Percentiles rank a stretch among this genome's conserved stretches.
Evolutionary conservation across 2,888 invertebrate genomes (phyloP).

Genomic region (Ptilodon capucinus): DNA sequence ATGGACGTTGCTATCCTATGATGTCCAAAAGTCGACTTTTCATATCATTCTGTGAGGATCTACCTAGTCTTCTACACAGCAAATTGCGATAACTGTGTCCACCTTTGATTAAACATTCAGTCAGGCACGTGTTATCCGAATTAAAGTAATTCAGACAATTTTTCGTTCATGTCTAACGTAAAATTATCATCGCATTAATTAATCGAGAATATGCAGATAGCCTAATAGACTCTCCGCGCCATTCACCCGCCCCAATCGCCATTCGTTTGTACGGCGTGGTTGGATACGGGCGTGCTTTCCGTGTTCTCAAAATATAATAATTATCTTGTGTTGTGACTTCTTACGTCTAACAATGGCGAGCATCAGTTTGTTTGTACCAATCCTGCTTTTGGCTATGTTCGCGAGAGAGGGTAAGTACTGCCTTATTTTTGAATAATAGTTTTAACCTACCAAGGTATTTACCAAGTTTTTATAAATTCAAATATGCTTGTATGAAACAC

Average conservation of each 20-base stretch:
- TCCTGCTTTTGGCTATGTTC: conserved; percentile 66
- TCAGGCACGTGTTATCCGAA: too few species aligned
- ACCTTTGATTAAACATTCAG: too few species aligned
- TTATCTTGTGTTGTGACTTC: conserved; percentile 20
- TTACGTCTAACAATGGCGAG: conserved; percentile 59
- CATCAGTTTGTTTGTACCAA: conserved; percentile 61
- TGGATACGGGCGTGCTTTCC: conserved; percentile 46
- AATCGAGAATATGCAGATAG: not conserved
- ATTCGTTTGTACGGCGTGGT: conserved; percentile 56
- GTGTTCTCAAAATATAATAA: conserved; percentile 24
- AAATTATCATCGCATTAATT: not conserved
- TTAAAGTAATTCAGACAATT: too few species aligned
- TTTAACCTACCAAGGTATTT: too few species aligned
- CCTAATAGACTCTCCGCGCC: not conserved
- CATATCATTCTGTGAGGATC: too few species aligned
- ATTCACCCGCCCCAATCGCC: conserved; percentile 32
- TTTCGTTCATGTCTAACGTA: too few species aligned
- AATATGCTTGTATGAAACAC: too few species aligned
- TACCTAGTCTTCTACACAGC: too few species aligned
- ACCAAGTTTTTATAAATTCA: too few species aligned
- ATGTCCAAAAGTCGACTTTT: too few species aligned
- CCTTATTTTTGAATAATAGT: not conserved
- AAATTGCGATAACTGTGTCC: too few species aligned
- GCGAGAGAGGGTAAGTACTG: conserved; percentile 62
- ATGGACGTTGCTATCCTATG: too few species aligned